Base-by-base conservation (phyloP, 2,113 vertebrate genomes). In the Perca schrenkii region DNA sequence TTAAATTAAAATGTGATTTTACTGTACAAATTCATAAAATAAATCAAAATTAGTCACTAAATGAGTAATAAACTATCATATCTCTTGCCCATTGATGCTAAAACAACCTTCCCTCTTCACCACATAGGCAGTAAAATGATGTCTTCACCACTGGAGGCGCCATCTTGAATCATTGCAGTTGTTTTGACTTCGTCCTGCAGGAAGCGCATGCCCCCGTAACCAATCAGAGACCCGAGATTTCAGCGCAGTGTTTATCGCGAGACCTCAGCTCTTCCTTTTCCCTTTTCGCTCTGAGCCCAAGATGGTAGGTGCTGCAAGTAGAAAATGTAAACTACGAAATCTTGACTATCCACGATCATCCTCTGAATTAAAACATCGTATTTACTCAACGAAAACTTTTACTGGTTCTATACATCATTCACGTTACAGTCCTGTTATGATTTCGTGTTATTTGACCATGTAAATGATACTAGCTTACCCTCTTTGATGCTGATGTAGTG, bases 221-320 rank as follows among this genome's bases (percentile, higher is more conserved):
- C 83, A 88, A 86, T 79, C 80, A 89, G 54, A 54, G 14, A 12
- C 49, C 62, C 67, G 86, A 88, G 74, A 90, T 79, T 85, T 89
- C 86, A 77, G 31, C 21, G 13, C 85, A 84, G 11, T 58, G 58
- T 61, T 94, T 95, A 95, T 96, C 95, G 95, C 95, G 95, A 95
- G 93, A 95, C 74, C 63, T 91, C 21, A 1, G 61, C 46, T 54
- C 79, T 94, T 95, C 93, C 92, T 94, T 95, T 94, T 95, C 92
- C 95, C 94, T 95, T 96, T 95, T 94, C 93, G 88, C 83, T 90
- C 89, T 85, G 93, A 94, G 85, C 93, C 92, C 91, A 96, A 96
- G 93, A 96, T 96, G 95, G 95, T 96, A 95, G 94, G 95, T 96
- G 4, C 0, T 0, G 67, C 58, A 77, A 84, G 22, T 13, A 17